Evolutionary conservation across 2,888 invertebrate species (phyloP), one percentile per base, ranked within the genome.

Genomic region (Lagria hirta): DNA sequence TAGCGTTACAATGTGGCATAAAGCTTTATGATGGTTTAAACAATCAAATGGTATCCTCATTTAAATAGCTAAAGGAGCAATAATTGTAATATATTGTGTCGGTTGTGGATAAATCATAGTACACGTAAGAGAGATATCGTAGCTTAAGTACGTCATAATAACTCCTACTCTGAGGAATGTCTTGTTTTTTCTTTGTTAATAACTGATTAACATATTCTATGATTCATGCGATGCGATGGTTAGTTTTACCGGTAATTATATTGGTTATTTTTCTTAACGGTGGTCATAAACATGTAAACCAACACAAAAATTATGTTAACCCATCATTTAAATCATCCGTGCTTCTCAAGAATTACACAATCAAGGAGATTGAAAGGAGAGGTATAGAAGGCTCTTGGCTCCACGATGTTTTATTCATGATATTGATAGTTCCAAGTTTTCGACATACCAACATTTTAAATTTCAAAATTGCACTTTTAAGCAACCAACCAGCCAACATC

Each of bases 121-220:
- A 42, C 36, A 35, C 28, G 37, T 53, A 53, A 53, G 48, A 53
- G 34, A 53, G 51, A 51, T 51, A 53, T 53, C 51, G 51, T 30
- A 4, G 36, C 47, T 49, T 48, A 48, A 49, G 43, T 30, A 35
- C 42, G 24, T 13, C 35, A 8, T 38, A 43, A 43, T 43, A 43
- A 38, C 53, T 41, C 53, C 53, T 41, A 53, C 53, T 49, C 50
- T 14, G 24, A 6, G 6, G 6, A 24, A 13, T 7, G 8, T 23
- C 8, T 46, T 41, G 30, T 49, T 44, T 50, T 51, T 32, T 18
- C 5, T 22, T 4, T 3, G 29, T 47, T 47, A 45, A 43, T 40
- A 40, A 49, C 43, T 49, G 27, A 54, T 54, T 54, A 54, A 48
- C 54, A 50, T 52, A 54, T 45, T 40, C 42, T 50, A 44, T 52